Percentiles rank a stretch among this genome's conserved stretches.
phyloP scores from a whole-genome alignment of 2,113 vertebrate species.

The Vicugna pacos region DNA sequence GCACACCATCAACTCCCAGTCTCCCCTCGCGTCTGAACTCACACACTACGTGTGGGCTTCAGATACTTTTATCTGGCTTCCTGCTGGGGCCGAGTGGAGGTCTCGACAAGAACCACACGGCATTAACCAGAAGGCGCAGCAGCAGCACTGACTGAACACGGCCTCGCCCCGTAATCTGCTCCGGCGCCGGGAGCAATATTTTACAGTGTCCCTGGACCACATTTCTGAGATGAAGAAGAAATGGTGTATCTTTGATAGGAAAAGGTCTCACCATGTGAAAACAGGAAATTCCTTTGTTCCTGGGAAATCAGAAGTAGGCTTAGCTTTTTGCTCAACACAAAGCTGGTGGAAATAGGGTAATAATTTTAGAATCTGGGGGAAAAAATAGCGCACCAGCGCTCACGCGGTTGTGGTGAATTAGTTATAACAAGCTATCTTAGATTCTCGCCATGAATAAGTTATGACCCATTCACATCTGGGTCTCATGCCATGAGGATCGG shows the following conservation, averaged over 20 bases:
- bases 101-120: background rate
- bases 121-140: background rate
- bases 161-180: background rate
- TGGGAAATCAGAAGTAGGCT: background rate
- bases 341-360: background rate
- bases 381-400: background rate
- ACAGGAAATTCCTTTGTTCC: background rate
- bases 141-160: background rate
- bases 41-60: rapidly evolving
- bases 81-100: background rate
- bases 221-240: background rate
- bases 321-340: background rate
- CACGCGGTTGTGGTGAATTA: background rate
- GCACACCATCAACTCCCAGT: background rate
- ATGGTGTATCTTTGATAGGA: background rate
- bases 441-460: conserved; percentile 20
- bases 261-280: background rate
- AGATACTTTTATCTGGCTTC: background rate
- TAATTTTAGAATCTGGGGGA: background rate
- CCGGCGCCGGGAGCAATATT: background rate
- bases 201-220: background rate
- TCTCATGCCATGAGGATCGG: rapidly evolving
- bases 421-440: conserved; percentile 44
- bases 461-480: background rate
- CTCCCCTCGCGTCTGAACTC: background rate